Evolutionary conservation across 2,797 vertebrate species (phyloP).

Genomic region (Hapalemur alaotrensis): DNA sequence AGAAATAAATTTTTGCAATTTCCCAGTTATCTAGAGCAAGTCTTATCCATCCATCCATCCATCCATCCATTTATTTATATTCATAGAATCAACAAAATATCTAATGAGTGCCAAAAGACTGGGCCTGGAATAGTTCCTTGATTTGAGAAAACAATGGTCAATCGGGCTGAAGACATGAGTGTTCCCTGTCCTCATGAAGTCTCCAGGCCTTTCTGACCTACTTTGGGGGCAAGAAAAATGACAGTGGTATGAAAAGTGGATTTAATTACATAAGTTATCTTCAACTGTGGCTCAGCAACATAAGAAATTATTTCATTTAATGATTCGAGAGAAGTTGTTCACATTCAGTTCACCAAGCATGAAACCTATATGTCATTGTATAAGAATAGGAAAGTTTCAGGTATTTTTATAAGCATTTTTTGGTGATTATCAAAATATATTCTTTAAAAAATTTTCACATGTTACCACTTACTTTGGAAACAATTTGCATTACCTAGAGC

Average conservation of each 20-base stretch:
- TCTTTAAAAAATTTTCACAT: background rate
- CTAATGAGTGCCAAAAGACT: background rate
- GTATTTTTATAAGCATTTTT: background rate
- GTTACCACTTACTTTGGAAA: background rate
- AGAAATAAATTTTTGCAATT: background rate
- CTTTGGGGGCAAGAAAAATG: background rate
- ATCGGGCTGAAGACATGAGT: background rate
- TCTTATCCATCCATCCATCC: background rate
- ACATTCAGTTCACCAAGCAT: background rate
- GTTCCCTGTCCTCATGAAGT: background rate
- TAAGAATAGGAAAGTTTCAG: background rate
- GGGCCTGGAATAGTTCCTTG: background rate
- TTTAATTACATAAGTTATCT: background rate
- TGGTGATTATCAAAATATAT: background rate
- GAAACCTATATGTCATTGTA: background rate
- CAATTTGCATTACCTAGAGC: background rate
- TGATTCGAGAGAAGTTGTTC: background rate
- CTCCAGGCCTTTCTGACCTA: background rate
- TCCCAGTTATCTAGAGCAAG: background rate
- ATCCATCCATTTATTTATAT: background rate
- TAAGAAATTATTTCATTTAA: background rate
- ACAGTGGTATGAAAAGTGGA: background rate
- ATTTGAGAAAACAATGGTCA: background rate
- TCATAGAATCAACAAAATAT: background rate
- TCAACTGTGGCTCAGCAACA: background rate